Base-by-base conservation (phyloP, 2,113 vertebrate species). In the Benitochromis conjunctus region DNA sequence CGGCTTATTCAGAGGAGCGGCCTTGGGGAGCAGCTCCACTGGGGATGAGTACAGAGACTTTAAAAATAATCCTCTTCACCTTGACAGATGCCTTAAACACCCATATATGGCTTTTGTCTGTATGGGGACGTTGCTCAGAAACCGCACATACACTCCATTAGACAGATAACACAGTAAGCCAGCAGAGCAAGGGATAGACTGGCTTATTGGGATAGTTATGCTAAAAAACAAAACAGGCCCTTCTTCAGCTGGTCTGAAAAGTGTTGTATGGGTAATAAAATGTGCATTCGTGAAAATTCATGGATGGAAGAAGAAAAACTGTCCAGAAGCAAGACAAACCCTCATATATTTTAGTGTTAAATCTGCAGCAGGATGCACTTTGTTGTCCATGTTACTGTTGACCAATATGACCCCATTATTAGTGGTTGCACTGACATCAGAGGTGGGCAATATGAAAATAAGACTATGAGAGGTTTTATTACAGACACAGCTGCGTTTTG, bases 191-290 rank as follows among this genome's bases (percentile, higher is more conserved):
- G 8, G 9, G 36, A 53, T 24, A 43, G 57, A 80, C 60, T 10
- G 46, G 41, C 55, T 89, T 41, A 31, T 31, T 62, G 26, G 56
- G 83, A 43, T 58, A 80, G 11, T 48, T 83, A 80, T 62, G 69
- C 12, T 84, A 24, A 69, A 43, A 69, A 36, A 53, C 3, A 76
- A 54, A 54, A 31, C 53, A 83, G 86, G 85, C 74, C 81, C 90
- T 78, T 93, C 56, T 94, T 94, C 93, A 95, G 93, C 95, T 93
- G 94, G 94, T 93, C 94, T 94, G 94, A 94, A 91, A 91, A 79
- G 71, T 79, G 80, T 89, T 84, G 74, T 41, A 66, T 26, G n/a
- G 60, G 41, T 76, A 54, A 81, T 21, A 55, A 85, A 53, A 38
- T 56, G 21, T 69, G 21, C 26, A 51, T 76, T 92, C 93, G 54